Conservation (phyloP, 2,797 vertebrate species). For the Sebastes matsubarae region DNA sequence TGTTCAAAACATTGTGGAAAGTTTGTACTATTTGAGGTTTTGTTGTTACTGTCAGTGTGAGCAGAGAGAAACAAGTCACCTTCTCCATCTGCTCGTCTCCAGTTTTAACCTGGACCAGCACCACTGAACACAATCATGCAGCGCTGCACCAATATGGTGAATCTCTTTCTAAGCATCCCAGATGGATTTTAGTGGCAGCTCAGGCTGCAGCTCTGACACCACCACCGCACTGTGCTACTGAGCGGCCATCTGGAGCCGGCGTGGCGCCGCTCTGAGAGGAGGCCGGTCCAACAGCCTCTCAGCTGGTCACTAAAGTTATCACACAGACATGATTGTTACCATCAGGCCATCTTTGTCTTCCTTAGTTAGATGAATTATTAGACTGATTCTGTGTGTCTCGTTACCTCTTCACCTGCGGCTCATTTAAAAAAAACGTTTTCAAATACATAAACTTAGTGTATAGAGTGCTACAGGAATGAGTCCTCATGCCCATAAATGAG, state of each 20-base stretch:
- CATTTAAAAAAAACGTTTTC: too few relatives aligned
- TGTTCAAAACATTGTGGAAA: background rate
- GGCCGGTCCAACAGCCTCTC: slow-evolving; percentile 25
- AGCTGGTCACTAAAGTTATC: slow-evolving; percentile 26
- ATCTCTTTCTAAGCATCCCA: slow-evolving; percentile 39
- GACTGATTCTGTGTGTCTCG: background rate
- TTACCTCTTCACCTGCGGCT: slow-evolving; percentile 1
- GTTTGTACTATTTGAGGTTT: background rate
- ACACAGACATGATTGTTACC: slow-evolving; percentile 1
- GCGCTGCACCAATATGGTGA: slow-evolving; percentile 27
- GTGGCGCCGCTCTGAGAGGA: slow-evolving; percentile 9
- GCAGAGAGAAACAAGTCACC: slow-evolving; percentile 1
- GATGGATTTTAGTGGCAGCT: slow-evolving; percentile 59
- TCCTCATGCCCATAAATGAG: too few relatives aligned
- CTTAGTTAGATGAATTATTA: background rate
- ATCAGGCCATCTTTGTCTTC: background rate
- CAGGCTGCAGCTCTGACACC: slow-evolving; percentile 37
- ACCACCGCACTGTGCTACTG: slow-evolving; percentile 29
- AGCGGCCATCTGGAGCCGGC: slow-evolving; percentile 67
- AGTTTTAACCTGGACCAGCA: slow-evolving; percentile 25
- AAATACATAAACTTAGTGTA: background rate
- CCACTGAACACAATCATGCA: background rate
- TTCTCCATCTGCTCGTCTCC: slow-evolving; percentile 29
- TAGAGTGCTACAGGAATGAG: too few relatives aligned
- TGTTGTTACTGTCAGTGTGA: background rate